Percentiles rank a stretch among this genome's conserved stretches.
Conservation (phyloP, 2,888 invertebrate genomes). For the Branchellion lobata region DNA sequence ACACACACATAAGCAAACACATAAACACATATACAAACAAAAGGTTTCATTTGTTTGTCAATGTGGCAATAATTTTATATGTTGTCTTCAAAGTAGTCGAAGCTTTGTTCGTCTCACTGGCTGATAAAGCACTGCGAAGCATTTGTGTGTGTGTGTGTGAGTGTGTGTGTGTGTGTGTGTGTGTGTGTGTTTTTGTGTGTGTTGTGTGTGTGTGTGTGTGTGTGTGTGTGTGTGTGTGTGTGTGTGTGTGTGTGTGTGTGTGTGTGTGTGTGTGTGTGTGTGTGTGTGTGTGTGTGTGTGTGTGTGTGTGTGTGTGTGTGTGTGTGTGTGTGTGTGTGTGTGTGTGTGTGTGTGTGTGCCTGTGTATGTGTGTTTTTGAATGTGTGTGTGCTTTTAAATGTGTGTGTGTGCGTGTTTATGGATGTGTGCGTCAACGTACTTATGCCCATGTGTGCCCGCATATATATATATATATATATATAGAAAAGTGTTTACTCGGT, state of each 20-base stretch:
- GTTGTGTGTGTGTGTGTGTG: conserved; percentile 11
- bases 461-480: too few relatives aligned
- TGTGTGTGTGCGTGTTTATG: too few relatives aligned
- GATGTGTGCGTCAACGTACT: too few relatives aligned
- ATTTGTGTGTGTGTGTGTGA: too few relatives aligned
- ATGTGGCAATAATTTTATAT: too few relatives aligned
- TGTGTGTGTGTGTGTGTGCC: conserved; percentile 27
- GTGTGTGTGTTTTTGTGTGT: background rate
- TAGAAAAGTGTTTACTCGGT: too few relatives aligned
- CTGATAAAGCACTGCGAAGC: too few relatives aligned
- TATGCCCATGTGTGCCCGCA: too few relatives aligned
- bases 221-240: conserved; percentile 12
- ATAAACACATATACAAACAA: background rate
- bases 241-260: conserved; percentile 20
- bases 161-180: too few relatives aligned
- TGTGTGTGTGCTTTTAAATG: background rate
- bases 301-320: conserved; percentile 30
- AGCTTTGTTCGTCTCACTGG: too few relatives aligned
- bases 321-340: conserved; percentile 12
- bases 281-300: conserved; percentile 16
- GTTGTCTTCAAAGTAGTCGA: too few relatives aligned
- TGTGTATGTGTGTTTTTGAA: conserved; percentile 7
- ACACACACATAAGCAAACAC: background rate
- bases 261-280: conserved; percentile 17
- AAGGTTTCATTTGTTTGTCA: background rate